Conservation (phyloP, 2,888 invertebrate genomes). For the Lapara coniferarum region DNA sequence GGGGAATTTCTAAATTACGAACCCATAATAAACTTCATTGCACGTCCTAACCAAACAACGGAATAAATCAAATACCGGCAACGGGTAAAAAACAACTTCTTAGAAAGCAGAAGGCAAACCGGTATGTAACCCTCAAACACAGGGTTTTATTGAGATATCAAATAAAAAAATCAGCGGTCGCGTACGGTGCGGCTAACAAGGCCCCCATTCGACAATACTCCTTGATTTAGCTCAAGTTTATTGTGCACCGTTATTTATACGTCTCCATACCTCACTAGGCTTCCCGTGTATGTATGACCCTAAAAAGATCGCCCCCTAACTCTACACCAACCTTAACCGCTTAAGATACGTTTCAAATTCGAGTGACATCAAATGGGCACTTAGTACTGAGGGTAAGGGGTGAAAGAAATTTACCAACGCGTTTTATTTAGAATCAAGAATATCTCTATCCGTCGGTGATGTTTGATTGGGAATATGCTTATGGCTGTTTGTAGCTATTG, state of each 20-base stretch:
- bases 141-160: conserved; percentile 81
- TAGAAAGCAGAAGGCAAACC: conserved; percentile 59
- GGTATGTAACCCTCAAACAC: conserved; percentile 68
- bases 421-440: conserved; percentile 77
- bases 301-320: conserved; percentile 32
- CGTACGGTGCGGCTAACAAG: conserved; percentile 72
- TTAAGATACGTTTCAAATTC: conserved; percentile 29
- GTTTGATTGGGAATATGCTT: conserved; percentile 81
- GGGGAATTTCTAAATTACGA: conserved; percentile 48
- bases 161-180: conserved; percentile 81
- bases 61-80: conserved; percentile 74
- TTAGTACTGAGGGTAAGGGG: not conserved
- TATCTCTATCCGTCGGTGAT: conserved; percentile 65
- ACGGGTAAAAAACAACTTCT: conserved; percentile 53
- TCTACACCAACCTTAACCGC: conserved; percentile 33
- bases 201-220: conserved; percentile 74
- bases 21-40: conserved; percentile 63
- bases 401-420: conserved; percentile 67
- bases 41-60: conserved; percentile 63
- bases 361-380: not conserved
- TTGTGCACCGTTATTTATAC: conserved; percentile 82
- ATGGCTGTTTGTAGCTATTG: conserved; percentile 62
- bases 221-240: conserved; percentile 80
- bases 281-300: conserved; percentile 47
- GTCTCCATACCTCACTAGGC: conserved; percentile 65